A percentile compares a stretch with the other conserved stretches of the same genome.
Evolutionary conservation across 1,140 invertebrate species (phyloP).

Genomic region (Zaprionus gabonicus): DNA sequence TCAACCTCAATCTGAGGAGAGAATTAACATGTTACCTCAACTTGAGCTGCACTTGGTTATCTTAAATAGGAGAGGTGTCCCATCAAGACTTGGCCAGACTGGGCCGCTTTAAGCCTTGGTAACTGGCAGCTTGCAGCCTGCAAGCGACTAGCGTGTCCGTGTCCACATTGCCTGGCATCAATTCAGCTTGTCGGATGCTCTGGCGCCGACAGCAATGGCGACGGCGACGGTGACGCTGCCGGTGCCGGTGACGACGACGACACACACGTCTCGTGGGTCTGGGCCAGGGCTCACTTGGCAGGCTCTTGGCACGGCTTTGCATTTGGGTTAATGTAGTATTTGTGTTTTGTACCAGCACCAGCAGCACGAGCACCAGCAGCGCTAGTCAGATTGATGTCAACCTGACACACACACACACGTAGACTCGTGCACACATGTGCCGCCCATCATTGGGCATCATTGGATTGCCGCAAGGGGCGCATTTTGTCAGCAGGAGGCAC

Average conservation of each 20-base stretch:
- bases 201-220: too few relatives aligned
- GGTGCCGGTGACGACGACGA: not conserved
- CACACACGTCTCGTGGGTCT: conserved; percentile 60
- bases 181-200: conserved; percentile 21
- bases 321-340: conserved; percentile 83
- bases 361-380: conserved; percentile 37
- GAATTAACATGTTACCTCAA: not conserved
- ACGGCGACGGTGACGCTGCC: too few relatives aligned
- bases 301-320: conserved; percentile 78
- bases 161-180: conserved; percentile 19
- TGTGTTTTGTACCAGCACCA: conserved; percentile 58
- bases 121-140: conserved; percentile 30
- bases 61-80: conserved; percentile 32
- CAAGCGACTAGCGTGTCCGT: not conserved
- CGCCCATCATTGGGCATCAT: conserved; percentile 46
- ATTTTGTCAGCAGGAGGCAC: conserved; percentile 68
- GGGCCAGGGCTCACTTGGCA: conserved; percentile 55
- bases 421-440: not conserved
- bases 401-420: conserved; percentile 21
- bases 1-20: not conserved
- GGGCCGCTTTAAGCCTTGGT: conserved; percentile 29
- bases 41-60: conserved; percentile 19
- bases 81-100: not conserved
- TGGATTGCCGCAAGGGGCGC: conserved; percentile 77
- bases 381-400: conserved; percentile 56